Evolutionary conservation across 2,888 invertebrate genomes (phyloP), one percentile per base, ranked within the genome.

Genomic region (Tetragnatha montana): DNA sequence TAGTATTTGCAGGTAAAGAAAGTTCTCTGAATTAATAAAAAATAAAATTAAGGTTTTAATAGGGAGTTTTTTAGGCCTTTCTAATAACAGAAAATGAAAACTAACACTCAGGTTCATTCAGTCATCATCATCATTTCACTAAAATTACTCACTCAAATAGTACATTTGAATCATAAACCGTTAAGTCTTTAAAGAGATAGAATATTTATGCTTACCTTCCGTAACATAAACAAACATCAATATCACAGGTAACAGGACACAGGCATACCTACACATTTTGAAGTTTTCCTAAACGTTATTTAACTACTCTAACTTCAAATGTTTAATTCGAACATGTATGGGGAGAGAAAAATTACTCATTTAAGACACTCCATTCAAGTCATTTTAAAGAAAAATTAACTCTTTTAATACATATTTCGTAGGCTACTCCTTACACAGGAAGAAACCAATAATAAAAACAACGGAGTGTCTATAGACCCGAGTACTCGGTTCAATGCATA

Each of bases 221-320:
- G 81, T 78, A 74, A 89, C 81, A 78, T 84, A 89, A 89, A 89
- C 85, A 89, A 85, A 89, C 81, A 89, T 50, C 85, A 89, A 89
- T 89, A 89, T 89, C 85, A 89, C 89, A 89, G 89, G 89, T 85
- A 89, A 76, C 81, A 89, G 81, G 81, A 85, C 71, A 85, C 78
- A 89, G 81, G 89, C 85, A 85, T 85, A 89, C 78, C 89, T 89
- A 89, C 89, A 85, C 89, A 89, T 89, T 89, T 89, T 89, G 89
- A 79, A 83, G 50, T 69, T 81, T 71, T 19, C 81, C 78, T 35
- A 35, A 35, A 87, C 21, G 50, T 51, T n/a, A 50, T 68, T 82
- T 47, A 50, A 87, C 69, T 82, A 79, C 71, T 79, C 73, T 86
- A 86, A 68, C 6, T 60, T 49, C 75, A 75, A 78, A 70, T 14